Percentiles rank a stretch among this genome's conserved stretches.
Evolutionary conservation across 2,888 invertebrate species (phyloP).

Genomic region (Vannuccia rotundouncinata): DNA sequence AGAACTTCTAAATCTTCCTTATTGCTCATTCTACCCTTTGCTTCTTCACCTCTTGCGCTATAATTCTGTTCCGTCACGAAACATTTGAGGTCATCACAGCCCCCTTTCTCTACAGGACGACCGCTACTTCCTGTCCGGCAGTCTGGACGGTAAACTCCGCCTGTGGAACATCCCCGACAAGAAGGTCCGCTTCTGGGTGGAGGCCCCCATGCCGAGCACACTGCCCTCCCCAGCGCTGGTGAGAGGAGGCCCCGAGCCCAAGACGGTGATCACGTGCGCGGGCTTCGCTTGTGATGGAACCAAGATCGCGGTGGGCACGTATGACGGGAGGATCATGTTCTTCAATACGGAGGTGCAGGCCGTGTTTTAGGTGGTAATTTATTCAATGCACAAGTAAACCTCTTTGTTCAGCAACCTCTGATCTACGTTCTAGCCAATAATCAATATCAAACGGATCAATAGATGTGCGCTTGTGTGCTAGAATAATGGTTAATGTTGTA

Average conservation of each 20-base stretch:
- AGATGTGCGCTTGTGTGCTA: too few species aligned
- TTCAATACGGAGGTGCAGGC: constrained; percentile 82
- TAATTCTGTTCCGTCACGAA: background rate
- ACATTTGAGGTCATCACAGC: background rate
- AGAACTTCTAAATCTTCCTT: too few species aligned
- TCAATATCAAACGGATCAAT: too few species aligned
- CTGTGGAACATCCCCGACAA: constrained; percentile 99
- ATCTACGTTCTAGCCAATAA: too few species aligned
- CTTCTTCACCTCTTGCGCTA: background rate
- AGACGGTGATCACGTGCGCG: constrained; percentile 76
- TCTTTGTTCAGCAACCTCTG: too few species aligned
- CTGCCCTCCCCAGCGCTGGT: constrained; percentile 58
- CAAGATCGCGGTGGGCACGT: constrained; percentile 94
- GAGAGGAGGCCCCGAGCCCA: constrained; percentile 67
- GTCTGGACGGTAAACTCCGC: constrained; percentile 91
- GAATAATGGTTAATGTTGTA: too few species aligned
- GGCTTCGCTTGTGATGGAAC: constrained; percentile 96
- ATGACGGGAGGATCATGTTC: constrained; percentile 95
- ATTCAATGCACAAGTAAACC: too few species aligned
- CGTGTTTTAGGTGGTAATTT: constrained; percentile 38
- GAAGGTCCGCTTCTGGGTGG: constrained; percentile 83
- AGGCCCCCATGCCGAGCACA: constrained; percentile 37
- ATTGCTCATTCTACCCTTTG: background rate
- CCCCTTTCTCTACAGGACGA: constrained; percentile 58
- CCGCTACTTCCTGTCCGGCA: constrained; percentile 81